Evolutionary conservation across 1,140 invertebrate genomes (phyloP).

Genomic region (Adelges cooleyi): DNA sequence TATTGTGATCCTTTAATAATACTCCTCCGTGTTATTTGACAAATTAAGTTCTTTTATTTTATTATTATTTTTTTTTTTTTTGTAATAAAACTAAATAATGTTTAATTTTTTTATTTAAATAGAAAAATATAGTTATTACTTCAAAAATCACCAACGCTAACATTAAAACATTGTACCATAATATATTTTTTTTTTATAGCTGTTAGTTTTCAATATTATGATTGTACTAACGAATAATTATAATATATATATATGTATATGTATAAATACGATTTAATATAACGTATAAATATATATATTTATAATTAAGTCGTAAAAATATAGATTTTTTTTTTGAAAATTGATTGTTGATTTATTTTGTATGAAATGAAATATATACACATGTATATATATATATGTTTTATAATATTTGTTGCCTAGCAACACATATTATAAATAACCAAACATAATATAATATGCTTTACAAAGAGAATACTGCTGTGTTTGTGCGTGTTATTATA

Average conservation of each 20-base stretch:
- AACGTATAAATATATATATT: too few species aligned
- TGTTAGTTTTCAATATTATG: constrained; percentile 24
- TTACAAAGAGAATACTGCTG: neutral
- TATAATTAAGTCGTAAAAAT: constrained; percentile 25
- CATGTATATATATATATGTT: constrained; percentile 4
- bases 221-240: constrained; percentile 20
- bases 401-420: constrained; percentile 12
- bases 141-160: constrained; percentile 6
- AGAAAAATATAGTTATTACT: neutral
- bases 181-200: constrained; percentile 26
- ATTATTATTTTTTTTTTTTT: too few species aligned
- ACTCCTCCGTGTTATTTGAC: neutral
- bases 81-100: constrained; percentile 13
- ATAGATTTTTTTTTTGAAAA: constrained; percentile 12
- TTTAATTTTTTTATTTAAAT: constrained; percentile 23
- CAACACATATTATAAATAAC: constrained; percentile 4
- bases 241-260: too few species aligned
- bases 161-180: constrained; percentile 23
- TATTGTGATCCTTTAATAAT: constrained; percentile 14
- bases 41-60: constrained; percentile 8
- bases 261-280: too few species aligned
- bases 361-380: too few species aligned
- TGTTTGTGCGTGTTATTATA: neutral
- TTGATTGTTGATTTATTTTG: constrained; percentile 12
- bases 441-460: constrained; percentile 19